Evolutionary conservation across 2,113 vertebrate genomes (phyloP).

Genomic region (Cheirogaleus medius): DNA sequence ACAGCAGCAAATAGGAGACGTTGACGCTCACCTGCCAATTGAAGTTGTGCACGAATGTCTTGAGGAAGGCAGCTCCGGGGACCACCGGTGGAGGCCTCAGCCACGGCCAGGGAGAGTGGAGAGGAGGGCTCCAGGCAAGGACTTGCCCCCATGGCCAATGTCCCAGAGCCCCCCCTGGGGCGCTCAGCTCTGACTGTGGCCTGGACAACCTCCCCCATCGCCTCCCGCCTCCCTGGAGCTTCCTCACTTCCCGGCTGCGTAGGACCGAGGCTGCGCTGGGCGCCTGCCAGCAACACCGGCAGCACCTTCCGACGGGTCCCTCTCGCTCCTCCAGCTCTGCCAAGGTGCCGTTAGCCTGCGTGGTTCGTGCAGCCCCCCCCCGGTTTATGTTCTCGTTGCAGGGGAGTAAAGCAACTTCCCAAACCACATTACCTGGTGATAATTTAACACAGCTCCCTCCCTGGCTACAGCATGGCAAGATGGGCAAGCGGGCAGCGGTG

Average conservation of each 20-base stretch:
- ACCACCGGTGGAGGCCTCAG: fast-evolving
- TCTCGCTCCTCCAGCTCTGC: fast-evolving
- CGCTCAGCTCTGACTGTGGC: not conserved
- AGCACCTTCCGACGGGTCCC: fast-evolving
- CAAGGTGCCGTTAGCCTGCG: not conserved
- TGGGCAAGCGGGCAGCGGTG: fast-evolving
- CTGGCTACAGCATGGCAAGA: not conserved
- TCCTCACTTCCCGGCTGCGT: fast-evolving
- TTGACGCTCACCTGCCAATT: fast-evolving
- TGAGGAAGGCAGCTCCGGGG: not conserved
- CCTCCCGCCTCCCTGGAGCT: not conserved
- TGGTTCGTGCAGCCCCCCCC: not conserved
- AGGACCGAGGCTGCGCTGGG: fast-evolving
- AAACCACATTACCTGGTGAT: not conserved
- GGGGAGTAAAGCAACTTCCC: not conserved
- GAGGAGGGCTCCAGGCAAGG: not conserved
- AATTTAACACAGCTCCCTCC: not conserved
- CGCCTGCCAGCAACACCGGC: fast-evolving
- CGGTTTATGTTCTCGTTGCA: not conserved
- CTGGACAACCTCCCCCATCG: fast-evolving
- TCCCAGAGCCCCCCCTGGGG: not conserved
- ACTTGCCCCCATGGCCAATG: fast-evolving
- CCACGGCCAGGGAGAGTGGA: not conserved
- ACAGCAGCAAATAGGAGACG: not conserved
- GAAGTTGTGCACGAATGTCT: not conserved